Evolutionary conservation across 2,888 invertebrate genomes (phyloP).

Genomic region (Homarus gammarus): DNA sequence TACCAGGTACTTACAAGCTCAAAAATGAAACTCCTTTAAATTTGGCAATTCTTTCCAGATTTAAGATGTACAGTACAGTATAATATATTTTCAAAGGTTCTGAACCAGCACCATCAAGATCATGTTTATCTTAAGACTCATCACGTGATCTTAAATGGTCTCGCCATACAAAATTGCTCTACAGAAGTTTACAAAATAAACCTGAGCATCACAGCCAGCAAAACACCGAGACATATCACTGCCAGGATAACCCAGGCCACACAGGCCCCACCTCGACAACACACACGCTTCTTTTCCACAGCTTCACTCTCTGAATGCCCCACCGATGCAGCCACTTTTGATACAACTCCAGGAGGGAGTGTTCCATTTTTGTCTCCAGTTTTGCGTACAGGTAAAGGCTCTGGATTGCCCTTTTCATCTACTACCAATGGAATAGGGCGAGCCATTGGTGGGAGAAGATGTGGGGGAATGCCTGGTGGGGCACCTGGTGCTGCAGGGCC

Average conservation of each 20-base stretch:
- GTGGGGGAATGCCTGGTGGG: conserved; percentile 70
- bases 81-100: no score
- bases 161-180: background rate
- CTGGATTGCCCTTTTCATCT: conserved; percentile 70
- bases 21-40: background rate
- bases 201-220: conserved; percentile 70
- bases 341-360: conserved; percentile 35
- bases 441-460: conserved; percentile 75
- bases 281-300: conserved; percentile 13
- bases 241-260: conserved; percentile 74
- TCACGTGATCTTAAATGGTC: background rate
- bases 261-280: conserved; percentile 70
- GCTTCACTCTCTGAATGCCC: conserved; percentile 18
- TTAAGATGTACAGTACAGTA: background rate
- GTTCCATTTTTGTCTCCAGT: conserved; percentile 55
- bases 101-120: background rate
- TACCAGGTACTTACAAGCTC: background rate
- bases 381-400: conserved; percentile 70
- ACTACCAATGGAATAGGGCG: conserved; percentile 74
- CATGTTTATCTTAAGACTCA: background rate
- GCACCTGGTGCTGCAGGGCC: conserved; percentile 58
- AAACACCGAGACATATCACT: conserved; percentile 67
- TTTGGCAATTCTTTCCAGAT: background rate
- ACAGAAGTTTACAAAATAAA: conserved; percentile 64
- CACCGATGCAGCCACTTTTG: conserved; percentile 56